Conservation (phyloP, 1,140 invertebrate species). For the Conus betulinus region DNA sequence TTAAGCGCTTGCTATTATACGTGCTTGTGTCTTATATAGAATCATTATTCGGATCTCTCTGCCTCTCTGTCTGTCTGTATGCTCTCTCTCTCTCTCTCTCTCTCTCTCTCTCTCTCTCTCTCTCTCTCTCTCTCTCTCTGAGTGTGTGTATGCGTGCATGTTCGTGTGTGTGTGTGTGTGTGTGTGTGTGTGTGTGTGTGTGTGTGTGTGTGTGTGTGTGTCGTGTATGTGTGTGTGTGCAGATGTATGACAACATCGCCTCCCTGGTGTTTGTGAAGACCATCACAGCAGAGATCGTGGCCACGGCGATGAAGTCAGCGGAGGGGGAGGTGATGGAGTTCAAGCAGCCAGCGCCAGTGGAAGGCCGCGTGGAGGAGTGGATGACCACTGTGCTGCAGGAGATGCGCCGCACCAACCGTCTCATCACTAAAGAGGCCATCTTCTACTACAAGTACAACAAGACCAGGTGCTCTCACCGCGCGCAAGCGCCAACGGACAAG, state of each 20-base stretch:
- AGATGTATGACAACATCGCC: slow-evolving; percentile 92
- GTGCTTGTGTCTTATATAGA: no score
- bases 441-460: slow-evolving; percentile 83
- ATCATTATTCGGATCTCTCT: no score
- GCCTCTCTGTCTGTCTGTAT: no score
- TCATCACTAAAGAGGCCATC: slow-evolving; percentile 89
- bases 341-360: slow-evolving; percentile 77
- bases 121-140: neutral
- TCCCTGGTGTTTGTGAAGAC: slow-evolving; percentile 82
- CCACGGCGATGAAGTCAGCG: slow-evolving; percentile 86
- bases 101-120: no score
- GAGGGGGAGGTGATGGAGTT: slow-evolving; percentile 92
- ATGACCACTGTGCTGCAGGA: slow-evolving; percentile 88
- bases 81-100: no score
- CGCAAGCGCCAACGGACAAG: no score
- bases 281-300: slow-evolving; percentile 78
- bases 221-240: neutral
- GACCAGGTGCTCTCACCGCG: slow-evolving; percentile 73
- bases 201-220: neutral
- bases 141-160: neutral
- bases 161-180: neutral
- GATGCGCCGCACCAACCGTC: slow-evolving; percentile 88
- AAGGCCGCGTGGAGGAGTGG: slow-evolving; percentile 89
- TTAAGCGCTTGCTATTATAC: no score
- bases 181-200: neutral